Evolutionary conservation across 2,113 vertebrate genomes (phyloP), one percentile per base, ranked within the genome.

Genomic region (Gobiocypris rarus): DNA sequence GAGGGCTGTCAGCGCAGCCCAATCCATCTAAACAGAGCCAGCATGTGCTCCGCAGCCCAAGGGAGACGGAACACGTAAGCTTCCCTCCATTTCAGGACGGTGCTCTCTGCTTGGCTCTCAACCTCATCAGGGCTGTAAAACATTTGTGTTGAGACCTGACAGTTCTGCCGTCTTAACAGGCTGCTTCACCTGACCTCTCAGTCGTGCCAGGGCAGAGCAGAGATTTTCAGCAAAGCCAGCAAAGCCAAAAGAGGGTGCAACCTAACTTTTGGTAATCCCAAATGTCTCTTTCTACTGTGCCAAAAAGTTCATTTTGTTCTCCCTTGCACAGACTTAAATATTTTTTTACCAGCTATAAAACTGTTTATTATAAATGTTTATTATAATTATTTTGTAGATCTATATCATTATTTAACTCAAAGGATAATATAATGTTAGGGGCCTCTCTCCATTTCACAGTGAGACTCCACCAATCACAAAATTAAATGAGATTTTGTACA

Each of bases 1-100:
- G 22, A 59, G 65, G 81, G 81, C 84, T 89, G 83, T 85, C 83
- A 82, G 65, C n/a, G 2, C 82, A 83, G 77, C 48, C 84, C 84
- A 74, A 61, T 86, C 54, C 69, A 78, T 85, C 78, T 78, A 87
- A 84, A 81, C 82, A 84, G 59, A 76, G 73, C 48, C 50, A 85
- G 82, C 77, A 50, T 86, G 41, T 86, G 84, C 50, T 41, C 52
- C 56, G 34, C 61, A 73, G 69, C 76, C 80, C 75, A n/a, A 50
- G 26, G 54, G 83, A 84, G 81, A 74, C 76, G 59, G 48, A 75
- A 86, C 69, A 85, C 31, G 31, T 31, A 63, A 77, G 9, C 65
- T 83, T 65, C 77, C 84, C 85, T 84, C 19, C 63, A 19, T 77
- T 79, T 81, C 81, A 84, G 81, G 59, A 82, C 38, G 61, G 38